Base-by-base conservation (phyloP, 2,888 invertebrate genomes). In the Tenthredo mesomela region DNA sequence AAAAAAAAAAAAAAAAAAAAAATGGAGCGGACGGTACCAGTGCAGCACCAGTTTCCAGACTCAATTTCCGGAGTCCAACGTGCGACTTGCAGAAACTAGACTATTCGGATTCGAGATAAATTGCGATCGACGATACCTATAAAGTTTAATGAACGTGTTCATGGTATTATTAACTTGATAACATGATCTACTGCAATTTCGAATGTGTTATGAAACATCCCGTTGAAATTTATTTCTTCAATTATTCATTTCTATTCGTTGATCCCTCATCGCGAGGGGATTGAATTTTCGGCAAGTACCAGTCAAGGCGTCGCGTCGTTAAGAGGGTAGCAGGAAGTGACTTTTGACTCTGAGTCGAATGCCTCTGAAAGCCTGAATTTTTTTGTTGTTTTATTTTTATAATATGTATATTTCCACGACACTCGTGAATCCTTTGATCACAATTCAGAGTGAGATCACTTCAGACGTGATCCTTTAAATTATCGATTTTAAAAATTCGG, bases 1-100 rank as follows among this genome's bases (percentile, higher is more conserved):
- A 37, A 4, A 4, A 12, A 61, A 33, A 4, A 12, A 61, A 7
- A 37, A 1, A 12, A 61, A 37, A 37, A 37, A 37, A 40, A 18
- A 61, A 40, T 2, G 10, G 25, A 58, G n/a, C 50, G 80, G 40
- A 61, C 80, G 80, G 12, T 4, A 58, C 54, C n/a, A n/a, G n/a
- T n/a, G 77, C 15, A 77, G 43, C 21, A 73, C n/a, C 25, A 77
- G 80, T 80, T 80, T 50, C 80, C 80, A 80, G 80, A 80, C 80
- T 80, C 47, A 80, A 80, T 80, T 80, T 80, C 80, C 80, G 80
- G 58, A 80, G 40, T n/a, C 18, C 37, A 12, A 21, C 80, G 61
- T 61, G 80, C 18, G 7, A 61, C 40, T 37, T 37, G 21, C 43
- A n/a, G 29, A 25, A 54, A 37, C 71, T 33, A 71, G 40, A 61